Evolutionary conservation across 1,140 invertebrate species (phyloP).

Genomic region (Gyrodactylus salaris): DNA sequence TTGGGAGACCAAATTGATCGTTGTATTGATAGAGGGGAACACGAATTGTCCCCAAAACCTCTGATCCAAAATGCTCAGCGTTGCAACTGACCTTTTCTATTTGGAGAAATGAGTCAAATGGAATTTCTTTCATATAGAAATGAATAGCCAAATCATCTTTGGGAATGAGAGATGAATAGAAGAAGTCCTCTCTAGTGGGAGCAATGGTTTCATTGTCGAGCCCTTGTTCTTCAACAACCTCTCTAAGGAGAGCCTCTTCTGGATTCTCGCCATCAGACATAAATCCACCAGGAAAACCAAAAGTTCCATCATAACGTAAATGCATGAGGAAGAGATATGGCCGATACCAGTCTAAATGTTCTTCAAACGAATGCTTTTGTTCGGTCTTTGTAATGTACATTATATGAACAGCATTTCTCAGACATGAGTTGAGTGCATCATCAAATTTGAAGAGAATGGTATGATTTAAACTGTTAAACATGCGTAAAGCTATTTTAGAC

Average conservation of each 20-base stretch:
- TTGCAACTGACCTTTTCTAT: not conserved
- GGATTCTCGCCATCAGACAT: not conserved
- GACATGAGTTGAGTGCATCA: too few species aligned
- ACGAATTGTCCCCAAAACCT: not conserved
- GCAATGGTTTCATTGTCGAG: not conserved
- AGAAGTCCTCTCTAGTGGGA: not conserved
- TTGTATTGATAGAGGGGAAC: not conserved
- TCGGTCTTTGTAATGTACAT: not conserved
- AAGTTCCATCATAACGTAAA: not conserved
- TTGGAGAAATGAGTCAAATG: not conserved
- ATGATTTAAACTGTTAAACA: too few species aligned
- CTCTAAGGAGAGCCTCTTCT: not conserved
- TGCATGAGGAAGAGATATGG: not conserved
- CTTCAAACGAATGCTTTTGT: not conserved
- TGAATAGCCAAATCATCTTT: not conserved
- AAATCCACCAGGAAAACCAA: not conserved
- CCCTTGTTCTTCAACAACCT: not conserved
- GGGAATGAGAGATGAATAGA: not conserved
- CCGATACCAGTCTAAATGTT: not conserved
- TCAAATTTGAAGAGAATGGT: too few species aligned
- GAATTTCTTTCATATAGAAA: not conserved
- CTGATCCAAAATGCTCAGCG: not conserved
- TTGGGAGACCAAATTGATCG: not conserved
- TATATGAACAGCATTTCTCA: not conserved
- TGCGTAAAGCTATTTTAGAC: too few species aligned